Evolutionary conservation across 1,140 invertebrate genomes (phyloP), one percentile per base, ranked within the genome.

Genomic region (Drosophila jambulina): DNA sequence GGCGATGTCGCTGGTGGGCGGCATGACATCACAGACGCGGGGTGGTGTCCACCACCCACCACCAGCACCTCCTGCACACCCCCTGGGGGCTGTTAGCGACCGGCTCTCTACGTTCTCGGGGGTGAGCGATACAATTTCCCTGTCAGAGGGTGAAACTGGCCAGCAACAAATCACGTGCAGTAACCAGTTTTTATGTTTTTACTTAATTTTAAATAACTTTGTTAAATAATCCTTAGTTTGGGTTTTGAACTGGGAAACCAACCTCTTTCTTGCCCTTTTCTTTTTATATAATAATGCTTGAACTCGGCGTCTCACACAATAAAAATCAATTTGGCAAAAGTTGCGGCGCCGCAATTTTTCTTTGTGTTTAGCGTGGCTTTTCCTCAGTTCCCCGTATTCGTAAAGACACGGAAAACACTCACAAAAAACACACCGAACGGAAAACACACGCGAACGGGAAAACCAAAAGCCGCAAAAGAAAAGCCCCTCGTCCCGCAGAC

Each of bases 261-360:
- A 72, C 69, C 69, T 72, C 63, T 67, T 61, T 40, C 27, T 38
- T 29, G 45, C 32, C 19, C 9, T 54, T 17, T 46, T 54, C 40
- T 27, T 59, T 81, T 58, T 65, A 67, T 79, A 65, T 71, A 72
- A 65, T 71, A 72, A 43, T 69, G 70, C 78, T 70, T 63, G 45
- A 83, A 71, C 70, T 67, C 71, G 72, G 64, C 80, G 64, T 78
- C 87, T 51, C 62, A 75, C 56, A 63, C 74, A 87, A 90, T 80
- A 86, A 80, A 83, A 86, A 88, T 91, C 82, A 86, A 87, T 91
- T 91, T 91, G 75, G 77, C 77, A 87, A 83, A 63, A 58, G 69
- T 87, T 54, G 71, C 83, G 77, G 53, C 76, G 46, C 56, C 69
- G 56, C 65, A 68, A 49, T 71, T 80, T 67, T 19, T 64, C 75